Conservation (phyloP, 1,140 invertebrate genomes). For the Dendrolimus punctatus region DNA sequence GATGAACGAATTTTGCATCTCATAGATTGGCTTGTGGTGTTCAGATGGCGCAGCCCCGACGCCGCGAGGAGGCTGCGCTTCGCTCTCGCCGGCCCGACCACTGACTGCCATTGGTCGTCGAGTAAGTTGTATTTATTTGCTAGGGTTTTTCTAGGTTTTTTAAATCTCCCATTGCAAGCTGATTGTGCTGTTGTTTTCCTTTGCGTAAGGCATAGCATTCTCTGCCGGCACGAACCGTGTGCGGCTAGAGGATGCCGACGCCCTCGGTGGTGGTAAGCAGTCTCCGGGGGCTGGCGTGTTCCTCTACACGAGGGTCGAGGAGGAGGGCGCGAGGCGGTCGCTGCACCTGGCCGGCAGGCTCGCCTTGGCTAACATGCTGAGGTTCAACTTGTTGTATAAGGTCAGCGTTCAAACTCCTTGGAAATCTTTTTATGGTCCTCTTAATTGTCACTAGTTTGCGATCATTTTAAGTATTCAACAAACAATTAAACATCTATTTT, state of each 20-base stretch:
- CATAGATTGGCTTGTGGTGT: no score
- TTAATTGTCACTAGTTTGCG: no score
- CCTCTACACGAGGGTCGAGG: conserved; percentile 26
- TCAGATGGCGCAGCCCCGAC: conserved; percentile 58
- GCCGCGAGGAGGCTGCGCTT: conserved; percentile 38
- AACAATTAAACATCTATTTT: no score
- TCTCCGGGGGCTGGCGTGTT: conserved; percentile 11
- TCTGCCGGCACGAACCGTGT: conserved; percentile 21
- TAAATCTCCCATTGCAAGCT: no score
- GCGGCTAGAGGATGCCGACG: conserved; percentile 23
- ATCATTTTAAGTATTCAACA: no score
- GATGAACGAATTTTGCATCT: no score
- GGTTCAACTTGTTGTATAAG: conserved; percentile 35
- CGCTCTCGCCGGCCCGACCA: conserved; percentile 21
- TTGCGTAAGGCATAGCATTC: conserved; percentile 30
- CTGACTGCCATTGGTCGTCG: conserved; percentile 44
- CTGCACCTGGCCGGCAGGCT: conserved; percentile 39
- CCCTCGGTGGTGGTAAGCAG: neutral
- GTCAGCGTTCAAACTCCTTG: conserved; percentile 11
- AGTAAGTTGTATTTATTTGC: conserved; percentile 24
- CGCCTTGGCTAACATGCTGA: conserved; percentile 37
- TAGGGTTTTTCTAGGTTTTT: no score
- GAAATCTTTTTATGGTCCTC: no score
- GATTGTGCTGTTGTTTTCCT: no score
- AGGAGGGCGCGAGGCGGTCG: conserved; percentile 21